These are phyloP conservation scores for Falcaria lacertinaria DNA, from an alignment of 2,888 invertebrate genomes.

Conservation along the genomic window DNA sequence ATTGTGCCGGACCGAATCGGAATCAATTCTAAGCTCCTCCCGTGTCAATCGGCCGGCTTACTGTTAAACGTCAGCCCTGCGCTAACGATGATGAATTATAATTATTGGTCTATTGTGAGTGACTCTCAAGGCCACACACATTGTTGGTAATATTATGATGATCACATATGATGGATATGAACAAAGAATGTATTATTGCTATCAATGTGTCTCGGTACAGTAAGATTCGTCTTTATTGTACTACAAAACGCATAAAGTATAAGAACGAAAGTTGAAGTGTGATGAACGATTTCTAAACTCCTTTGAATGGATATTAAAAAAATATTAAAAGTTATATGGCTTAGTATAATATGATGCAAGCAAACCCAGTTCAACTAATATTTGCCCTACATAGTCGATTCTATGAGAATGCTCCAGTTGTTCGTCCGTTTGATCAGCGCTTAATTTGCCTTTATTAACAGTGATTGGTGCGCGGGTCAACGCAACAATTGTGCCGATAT, in stretches of 20 bases:
- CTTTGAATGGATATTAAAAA: too few relatives aligned
- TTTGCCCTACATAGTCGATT: slow-evolving; percentile 16
- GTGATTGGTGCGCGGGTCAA: slow-evolving; percentile 70
- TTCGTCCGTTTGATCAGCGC: slow-evolving; percentile 43
- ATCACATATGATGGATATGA: slow-evolving; percentile 6
- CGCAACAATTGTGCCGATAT: slow-evolving; percentile 41
- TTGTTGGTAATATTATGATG: slow-evolving; percentile 16
- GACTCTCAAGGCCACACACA: slow-evolving; percentile 35
- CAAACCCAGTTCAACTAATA: too few relatives aligned
- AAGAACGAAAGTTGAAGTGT: too few relatives aligned
- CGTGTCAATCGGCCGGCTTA: slow-evolving; percentile 40
- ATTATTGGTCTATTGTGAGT: slow-evolving; percentile 48
- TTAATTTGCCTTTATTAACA: slow-evolving; percentile 69
- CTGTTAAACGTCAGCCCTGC: slow-evolving; percentile 52
- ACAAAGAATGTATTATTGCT: neutral
- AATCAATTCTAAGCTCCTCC: slow-evolving; percentile 50
- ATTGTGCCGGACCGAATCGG: slow-evolving; percentile 56
- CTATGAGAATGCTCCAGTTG: slow-evolving; percentile 33
- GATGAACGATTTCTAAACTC: too few relatives aligned
- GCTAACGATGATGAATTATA: slow-evolving; percentile 49
- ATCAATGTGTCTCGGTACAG: neutral
- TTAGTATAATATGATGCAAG: too few relatives aligned
- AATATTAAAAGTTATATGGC: too few relatives aligned
- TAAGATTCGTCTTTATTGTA: neutral
- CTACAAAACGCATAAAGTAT: neutral